phyloP scores from a whole-genome alignment of 2,113 vertebrate genomes.

The Nesoenas mayeri region DNA sequence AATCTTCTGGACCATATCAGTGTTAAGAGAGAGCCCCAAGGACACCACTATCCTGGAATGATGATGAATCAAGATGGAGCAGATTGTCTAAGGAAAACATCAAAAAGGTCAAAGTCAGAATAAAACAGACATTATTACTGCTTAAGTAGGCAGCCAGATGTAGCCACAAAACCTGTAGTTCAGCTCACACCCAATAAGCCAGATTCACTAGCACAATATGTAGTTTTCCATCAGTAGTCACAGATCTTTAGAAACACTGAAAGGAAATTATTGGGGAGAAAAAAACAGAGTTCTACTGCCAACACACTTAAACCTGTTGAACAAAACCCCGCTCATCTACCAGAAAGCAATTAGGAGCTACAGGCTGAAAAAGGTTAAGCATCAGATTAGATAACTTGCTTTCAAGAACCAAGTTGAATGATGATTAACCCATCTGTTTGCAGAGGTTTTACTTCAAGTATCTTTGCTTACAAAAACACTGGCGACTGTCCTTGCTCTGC shows the following conservation, averaged over 20 bases:
- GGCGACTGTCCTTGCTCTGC: background rate
- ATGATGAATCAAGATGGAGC: constrained; percentile 75
- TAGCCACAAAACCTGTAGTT: background rate
- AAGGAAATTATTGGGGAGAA: background rate
- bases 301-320: background rate
- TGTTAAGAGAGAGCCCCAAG: constrained; percentile 72
- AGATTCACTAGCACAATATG: background rate
- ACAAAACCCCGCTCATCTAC: background rate
- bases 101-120: constrained; percentile 56
- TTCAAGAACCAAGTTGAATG: constrained; percentile 24
- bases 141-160: background rate
- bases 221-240: background rate
- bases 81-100: constrained; percentile 77
- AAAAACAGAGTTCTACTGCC: background rate
- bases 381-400: background rate
- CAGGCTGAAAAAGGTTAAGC: constrained; percentile 9
- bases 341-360: background rate
- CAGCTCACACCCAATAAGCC: background rate
- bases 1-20: constrained; percentile 82
- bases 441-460: background rate
- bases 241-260: background rate
- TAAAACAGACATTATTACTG: background rate
- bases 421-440: background rate
- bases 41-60: constrained; percentile 75
- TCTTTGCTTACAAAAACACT: background rate